Evolutionary conservation across 53 echinoderm and acorn worm genomes (phyloP).

Genomic region (Echinarachnius parma): DNA sequence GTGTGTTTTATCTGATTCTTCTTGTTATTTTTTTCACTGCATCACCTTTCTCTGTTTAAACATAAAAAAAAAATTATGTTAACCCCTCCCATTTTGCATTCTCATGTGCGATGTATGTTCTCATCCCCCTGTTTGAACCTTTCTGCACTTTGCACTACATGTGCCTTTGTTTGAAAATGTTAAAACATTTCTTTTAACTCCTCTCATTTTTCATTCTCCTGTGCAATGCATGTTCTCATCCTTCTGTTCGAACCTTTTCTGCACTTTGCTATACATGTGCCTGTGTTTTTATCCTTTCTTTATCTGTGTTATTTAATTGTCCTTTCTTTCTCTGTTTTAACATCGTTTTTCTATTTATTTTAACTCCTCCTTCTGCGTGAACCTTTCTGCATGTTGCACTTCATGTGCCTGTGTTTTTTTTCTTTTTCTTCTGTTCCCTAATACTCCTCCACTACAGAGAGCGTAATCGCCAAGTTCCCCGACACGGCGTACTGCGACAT

Average conservation of each 20-base stretch:
- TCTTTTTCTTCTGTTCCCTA: background rate
- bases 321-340: background rate
- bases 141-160: no score
- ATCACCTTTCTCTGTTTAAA: no score
- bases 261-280: background rate
- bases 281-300: background rate
- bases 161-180: no score
- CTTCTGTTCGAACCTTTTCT: background rate
- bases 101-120: no score
- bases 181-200: no score
- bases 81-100: no score
- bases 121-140: no score
- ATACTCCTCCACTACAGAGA: conserved; percentile 1
- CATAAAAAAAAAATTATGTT: no score
- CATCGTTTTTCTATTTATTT: background rate
- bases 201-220: no score
- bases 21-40: no score
- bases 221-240: no score
- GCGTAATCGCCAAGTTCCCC: conserved; percentile 31
- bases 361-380: background rate
- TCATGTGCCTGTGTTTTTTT: background rate
- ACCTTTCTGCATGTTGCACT: background rate
- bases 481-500: conserved; percentile 28
- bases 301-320: background rate
- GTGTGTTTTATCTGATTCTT: no score